Evolutionary conservation across 1,140 invertebrate species (phyloP).

Genomic region (Aphaenogaster floridana): DNA sequence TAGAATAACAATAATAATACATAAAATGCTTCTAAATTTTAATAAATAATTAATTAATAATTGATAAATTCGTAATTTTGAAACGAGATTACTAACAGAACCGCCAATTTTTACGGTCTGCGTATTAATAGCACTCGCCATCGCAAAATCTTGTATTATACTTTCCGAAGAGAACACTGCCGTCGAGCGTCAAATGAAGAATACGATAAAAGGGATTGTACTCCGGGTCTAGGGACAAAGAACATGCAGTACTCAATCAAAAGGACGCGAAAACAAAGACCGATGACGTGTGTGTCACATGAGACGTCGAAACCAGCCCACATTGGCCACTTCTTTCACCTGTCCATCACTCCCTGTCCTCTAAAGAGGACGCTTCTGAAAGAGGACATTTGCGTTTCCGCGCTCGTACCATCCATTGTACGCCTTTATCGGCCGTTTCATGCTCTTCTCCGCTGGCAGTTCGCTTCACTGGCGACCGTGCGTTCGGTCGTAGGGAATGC

Average conservation of each 20-base stretch:
- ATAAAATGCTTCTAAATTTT: not conserved
- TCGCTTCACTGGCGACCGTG: slow-evolving; percentile 62
- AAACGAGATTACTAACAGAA: not conserved
- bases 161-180: slow-evolving; percentile 61
- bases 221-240: slow-evolving; percentile 53
- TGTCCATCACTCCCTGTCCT: slow-evolving; percentile 84
- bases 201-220: slow-evolving; percentile 64
- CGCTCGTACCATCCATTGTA: slow-evolving; percentile 77
- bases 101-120: not conserved
- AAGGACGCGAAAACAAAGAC: slow-evolving; percentile 85
- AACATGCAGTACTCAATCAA: slow-evolving; percentile 84
- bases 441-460: slow-evolving; percentile 56
- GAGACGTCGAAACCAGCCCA: slow-evolving; percentile 86
- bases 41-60: slow-evolving; percentile 21
- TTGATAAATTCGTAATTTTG: not conserved
- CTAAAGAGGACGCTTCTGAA: slow-evolving; percentile 80
- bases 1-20: not conserved
- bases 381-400: slow-evolving; percentile 81
- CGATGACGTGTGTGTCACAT: slow-evolving; percentile 84
- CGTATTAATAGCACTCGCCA: not conserved
- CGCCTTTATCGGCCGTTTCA: slow-evolving; percentile 74
- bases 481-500: slow-evolving; percentile 66
- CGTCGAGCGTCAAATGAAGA: slow-evolving; percentile 58
- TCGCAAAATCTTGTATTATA: slow-evolving; percentile 18
- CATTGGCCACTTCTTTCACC: slow-evolving; percentile 87